A percentile compares a stretch with the other conserved stretches of the same genome.
These are phyloP conservation scores for Antheraea yamamai DNA, from an alignment of 2,888 invertebrate genomes.

Conservation along the genomic window DNA sequence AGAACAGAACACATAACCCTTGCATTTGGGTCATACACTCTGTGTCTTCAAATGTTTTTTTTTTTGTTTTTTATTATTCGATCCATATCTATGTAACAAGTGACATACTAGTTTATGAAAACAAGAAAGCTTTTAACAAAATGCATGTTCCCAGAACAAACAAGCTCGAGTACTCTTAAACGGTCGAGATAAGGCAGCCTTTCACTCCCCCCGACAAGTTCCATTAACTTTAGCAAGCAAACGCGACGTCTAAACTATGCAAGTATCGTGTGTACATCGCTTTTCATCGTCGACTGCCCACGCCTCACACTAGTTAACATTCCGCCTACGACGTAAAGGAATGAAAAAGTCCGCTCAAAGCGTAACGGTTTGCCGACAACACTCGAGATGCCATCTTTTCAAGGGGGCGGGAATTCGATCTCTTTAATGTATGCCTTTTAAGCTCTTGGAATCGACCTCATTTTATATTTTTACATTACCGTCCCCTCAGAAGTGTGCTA, in stretches of 20 bases:
- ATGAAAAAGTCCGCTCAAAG: constrained; percentile 65
- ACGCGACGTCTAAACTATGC: constrained; percentile 66
- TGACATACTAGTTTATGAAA: constrained; percentile 42
- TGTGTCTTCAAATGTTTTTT: neutral
- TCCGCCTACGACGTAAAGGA: constrained; percentile 51
- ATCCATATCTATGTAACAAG: constrained; percentile 18
- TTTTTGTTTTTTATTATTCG: too few species aligned
- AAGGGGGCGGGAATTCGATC: constrained; percentile 62
- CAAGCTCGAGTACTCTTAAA: constrained; percentile 54
- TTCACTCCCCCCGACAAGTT: constrained; percentile 62
- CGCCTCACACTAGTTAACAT: constrained; percentile 62
- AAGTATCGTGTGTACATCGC: constrained; percentile 78
- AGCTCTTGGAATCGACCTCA: constrained; percentile 28
- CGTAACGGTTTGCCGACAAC: constrained; percentile 47
- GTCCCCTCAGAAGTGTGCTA: constrained; percentile 16
- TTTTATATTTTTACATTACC: constrained; percentile 21
- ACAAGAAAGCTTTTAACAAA: constrained; percentile 34
- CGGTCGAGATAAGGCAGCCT: constrained; percentile 63
- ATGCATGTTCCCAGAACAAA: constrained; percentile 30
- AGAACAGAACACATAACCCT: too few species aligned
- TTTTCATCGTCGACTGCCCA: constrained; percentile 64
- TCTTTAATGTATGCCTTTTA: constrained; percentile 44
- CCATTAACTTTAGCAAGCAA: constrained; percentile 78
- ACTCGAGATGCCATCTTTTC: constrained; percentile 60
- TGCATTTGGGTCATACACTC: too few species aligned